Conservation (phyloP, 2,888 invertebrate genomes). For the Mystacides longicornis region DNA sequence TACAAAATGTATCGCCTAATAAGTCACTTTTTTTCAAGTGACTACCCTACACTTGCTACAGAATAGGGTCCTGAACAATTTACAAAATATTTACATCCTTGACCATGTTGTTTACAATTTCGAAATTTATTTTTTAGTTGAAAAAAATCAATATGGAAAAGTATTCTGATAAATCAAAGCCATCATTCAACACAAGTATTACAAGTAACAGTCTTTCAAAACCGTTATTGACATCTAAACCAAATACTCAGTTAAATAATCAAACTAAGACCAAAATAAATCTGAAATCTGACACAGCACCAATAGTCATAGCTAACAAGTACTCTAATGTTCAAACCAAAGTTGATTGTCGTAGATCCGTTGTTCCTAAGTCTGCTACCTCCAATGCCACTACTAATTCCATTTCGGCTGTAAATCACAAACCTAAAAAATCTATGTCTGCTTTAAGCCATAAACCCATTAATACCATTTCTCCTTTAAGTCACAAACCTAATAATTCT, state of each 20-base stretch:
- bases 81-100: too few species aligned
- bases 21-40: too few species aligned
- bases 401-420: not conserved
- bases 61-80: too few species aligned
- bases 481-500: too few species aligned
- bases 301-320: slow-evolving; percentile 1
- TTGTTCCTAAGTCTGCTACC: not conserved
- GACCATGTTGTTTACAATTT: too few species aligned
- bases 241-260: not conserved
- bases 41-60: too few species aligned
- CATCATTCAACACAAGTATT: not conserved
- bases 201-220: not conserved
- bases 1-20: too few species aligned
- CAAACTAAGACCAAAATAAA: too few species aligned
- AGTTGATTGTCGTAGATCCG: slow-evolving; percentile 4
- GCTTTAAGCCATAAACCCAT: not conserved
- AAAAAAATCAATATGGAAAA: slow-evolving; percentile 18
- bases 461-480: too few species aligned
- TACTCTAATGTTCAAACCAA: slow-evolving; percentile 7
- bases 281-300: not conserved
- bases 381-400: not conserved
- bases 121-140: slow-evolving; percentile 15
- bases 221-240: not conserved
- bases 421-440: not conserved
- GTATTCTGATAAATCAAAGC: slow-evolving; percentile 3